Percentiles rank a stretch among this genome's conserved stretches.
Conservation (phyloP, 2,113 vertebrate genomes). For the Himantopus leucocephalus region DNA sequence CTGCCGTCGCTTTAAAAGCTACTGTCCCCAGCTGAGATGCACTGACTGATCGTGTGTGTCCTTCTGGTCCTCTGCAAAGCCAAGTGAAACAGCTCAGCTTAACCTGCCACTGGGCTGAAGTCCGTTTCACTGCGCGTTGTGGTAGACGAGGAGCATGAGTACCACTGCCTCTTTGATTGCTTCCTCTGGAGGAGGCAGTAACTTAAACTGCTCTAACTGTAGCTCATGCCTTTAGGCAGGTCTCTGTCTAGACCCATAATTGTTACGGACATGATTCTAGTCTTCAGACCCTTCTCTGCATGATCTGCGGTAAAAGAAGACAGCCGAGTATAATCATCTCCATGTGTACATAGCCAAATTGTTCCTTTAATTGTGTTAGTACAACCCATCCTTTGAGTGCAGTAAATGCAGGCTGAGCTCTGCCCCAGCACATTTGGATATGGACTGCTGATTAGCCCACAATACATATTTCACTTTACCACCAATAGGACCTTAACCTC, state of each 20-base stretch:
- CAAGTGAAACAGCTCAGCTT: neutral
- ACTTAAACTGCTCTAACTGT: neutral
- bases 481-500: constrained; percentile 42
- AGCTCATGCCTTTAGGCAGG: neutral
- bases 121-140: neutral
- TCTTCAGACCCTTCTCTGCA: neutral
- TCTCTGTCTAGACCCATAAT: constrained; percentile 16
- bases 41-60: accelerated
- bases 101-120: neutral
- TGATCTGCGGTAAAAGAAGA: neutral
- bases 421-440: constrained; percentile 15
- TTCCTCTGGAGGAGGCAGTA: neutral
- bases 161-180: neutral
- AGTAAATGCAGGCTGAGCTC: neutral
- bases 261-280: neutral
- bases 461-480: constrained; percentile 8
- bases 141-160: neutral
- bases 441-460: constrained; percentile 42
- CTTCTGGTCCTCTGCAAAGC: neutral
- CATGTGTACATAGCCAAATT: neutral
- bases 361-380: constrained; percentile 9
- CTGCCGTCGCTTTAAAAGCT: neutral
- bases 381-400: constrained; percentile 7
- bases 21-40: neutral
- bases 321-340: accelerated